Conservation (phyloP, 2,797 vertebrate species). For the Peromyscus nudipes region DNA sequence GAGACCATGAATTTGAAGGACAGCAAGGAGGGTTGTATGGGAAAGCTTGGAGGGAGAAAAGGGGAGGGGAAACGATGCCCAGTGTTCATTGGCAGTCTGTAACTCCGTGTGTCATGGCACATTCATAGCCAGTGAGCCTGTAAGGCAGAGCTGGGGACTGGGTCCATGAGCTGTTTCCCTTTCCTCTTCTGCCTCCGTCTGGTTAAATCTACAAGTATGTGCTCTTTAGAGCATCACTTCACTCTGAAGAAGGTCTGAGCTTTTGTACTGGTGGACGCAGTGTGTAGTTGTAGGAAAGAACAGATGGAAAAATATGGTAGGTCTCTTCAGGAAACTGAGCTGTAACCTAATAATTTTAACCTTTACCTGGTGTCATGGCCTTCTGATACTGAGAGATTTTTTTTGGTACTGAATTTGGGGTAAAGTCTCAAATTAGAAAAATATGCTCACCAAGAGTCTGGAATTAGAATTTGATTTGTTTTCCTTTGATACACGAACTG, state of each 20-base stretch:
- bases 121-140: background rate
- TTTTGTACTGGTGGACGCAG: slow-evolving; percentile 36
- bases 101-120: background rate
- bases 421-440: slow-evolving; percentile 49
- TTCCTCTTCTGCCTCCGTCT: background rate
- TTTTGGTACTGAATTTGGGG: slow-evolving; percentile 56
- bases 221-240: slow-evolving; percentile 21
- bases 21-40: background rate
- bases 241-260: slow-evolving; percentile 49
- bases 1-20: background rate
- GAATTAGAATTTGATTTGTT: slow-evolving; percentile 64
- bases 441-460: slow-evolving; percentile 43
- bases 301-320: slow-evolving; percentile 55
- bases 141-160: background rate
- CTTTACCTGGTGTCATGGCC: slow-evolving; percentile 55
- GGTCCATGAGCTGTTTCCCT: background rate
- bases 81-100: background rate
- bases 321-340: slow-evolving; percentile 77
- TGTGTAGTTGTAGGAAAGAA: slow-evolving; percentile 67
- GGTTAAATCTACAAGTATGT: background rate
- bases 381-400: background rate
- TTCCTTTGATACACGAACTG: slow-evolving; percentile 50
- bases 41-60: background rate
- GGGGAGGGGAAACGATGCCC: background rate
- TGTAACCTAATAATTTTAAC: slow-evolving; percentile 57